Evolutionary conservation across 2,888 invertebrate genomes (phyloP), one percentile per base, ranked within the genome.

Genomic region (Elysia crispata): DNA sequence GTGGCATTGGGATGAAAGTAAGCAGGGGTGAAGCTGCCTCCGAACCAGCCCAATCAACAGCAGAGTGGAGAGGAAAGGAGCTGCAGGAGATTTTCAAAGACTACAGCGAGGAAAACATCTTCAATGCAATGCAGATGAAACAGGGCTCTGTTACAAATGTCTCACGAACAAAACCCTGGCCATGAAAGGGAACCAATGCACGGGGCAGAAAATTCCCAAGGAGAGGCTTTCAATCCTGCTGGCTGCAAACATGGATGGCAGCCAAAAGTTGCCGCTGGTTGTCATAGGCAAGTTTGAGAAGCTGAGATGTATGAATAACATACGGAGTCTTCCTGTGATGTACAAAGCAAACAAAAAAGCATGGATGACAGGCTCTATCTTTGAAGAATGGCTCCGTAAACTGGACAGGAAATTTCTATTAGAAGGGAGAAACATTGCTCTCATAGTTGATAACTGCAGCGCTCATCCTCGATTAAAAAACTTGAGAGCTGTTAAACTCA

Each of bases 381-480:
- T 87, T 64, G 81, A 77, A 18, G 81, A 80, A 20, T 88, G 85
- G 86, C 30, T 86, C 0, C 73, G 49, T 1, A 77, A 82, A 23
- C 23, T 86, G 20, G 85, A 86, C 60, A 80, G 82, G 69, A 62
- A 28, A 13, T 79, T 83, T 62, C 20, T 57, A 18, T 30, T 20
- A 8, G 49, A 82, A 60, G 66, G 77, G 0, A 33, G 84, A 31
- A 75, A 77, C 20, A 75, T 86, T 23, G 80, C 76, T 23, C 62
- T 86, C 49, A 66, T 87, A 49, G 28, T 86, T 83, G 86, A 86
- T 79, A 86, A 84, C 77, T 85, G 84, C 30, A 79, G 83, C 1
- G 83, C 84, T 13, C 86, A 86, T 60, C 86, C 85, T 13, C 72
- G 49, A 13, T 54, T 86, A 1, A 67, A 74, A 23, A 69, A 74